Percentiles rank a stretch among this genome's conserved stretches.
Evolutionary conservation across 2,113 vertebrate genomes (phyloP).

Genomic region (Charadrius vociferus): DNA sequence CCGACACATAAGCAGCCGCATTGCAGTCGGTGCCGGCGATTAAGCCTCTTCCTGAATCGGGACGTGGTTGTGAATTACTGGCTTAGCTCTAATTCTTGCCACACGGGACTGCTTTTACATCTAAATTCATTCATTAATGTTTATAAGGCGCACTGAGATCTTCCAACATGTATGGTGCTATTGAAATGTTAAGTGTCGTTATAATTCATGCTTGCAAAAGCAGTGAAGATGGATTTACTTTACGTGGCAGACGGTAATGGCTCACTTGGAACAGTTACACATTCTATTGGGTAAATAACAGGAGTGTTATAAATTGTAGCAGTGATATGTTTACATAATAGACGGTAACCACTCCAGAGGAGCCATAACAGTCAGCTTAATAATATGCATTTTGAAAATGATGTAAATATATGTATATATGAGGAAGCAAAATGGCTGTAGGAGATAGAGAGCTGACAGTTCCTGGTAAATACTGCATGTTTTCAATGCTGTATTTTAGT

Average conservation of each 20-base stretch:
- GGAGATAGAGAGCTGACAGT: slow-evolving; percentile 10
- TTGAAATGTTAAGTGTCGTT: neutral
- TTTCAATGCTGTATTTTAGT: slow-evolving; percentile 1
- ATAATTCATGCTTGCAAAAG: slow-evolving; percentile 60
- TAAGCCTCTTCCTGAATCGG: neutral
- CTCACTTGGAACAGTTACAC: slow-evolving; percentile 59
- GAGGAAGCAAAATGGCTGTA: slow-evolving; percentile 29
- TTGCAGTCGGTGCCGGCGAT: rapidly evolving
- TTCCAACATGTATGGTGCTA: neutral
- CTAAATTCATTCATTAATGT: neutral
- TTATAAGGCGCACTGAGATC: neutral
- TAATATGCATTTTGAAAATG: slow-evolving; percentile 36
- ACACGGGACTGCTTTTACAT: neutral
- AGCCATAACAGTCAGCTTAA: slow-evolving; percentile 32
- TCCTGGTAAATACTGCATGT: neutral
- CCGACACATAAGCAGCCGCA: neutral
- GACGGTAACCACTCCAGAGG: slow-evolving; percentile 41
- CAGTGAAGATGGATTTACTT: slow-evolving; percentile 63
- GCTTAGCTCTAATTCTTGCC: neutral
- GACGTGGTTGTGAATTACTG: neutral
- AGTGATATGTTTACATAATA: slow-evolving; percentile 64
- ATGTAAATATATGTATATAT: slow-evolving; percentile 40
- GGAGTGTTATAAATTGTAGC: slow-evolving; percentile 62
- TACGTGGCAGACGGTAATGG: slow-evolving; percentile 34
- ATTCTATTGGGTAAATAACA: slow-evolving; percentile 70